These are phyloP conservation scores for Sebastes melanostomus DNA, from an alignment of 2,797 vertebrate genomes.

Conservation along the genomic window DNA sequence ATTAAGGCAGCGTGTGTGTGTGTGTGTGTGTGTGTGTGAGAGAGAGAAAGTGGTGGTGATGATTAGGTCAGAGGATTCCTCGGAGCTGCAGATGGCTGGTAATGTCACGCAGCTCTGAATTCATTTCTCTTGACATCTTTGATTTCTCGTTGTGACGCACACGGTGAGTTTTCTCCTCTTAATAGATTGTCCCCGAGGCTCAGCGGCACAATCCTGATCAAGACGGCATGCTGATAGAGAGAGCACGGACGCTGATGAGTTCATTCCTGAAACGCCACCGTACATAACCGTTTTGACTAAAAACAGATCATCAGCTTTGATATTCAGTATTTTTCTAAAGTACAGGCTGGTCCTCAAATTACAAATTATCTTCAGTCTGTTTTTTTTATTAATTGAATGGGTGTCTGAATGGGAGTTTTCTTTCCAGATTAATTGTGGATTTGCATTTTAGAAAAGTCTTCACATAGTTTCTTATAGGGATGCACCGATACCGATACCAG, in stretches of 20 bases:
- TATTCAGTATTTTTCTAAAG: background rate
- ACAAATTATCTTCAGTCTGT: background rate
- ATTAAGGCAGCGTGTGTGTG: background rate
- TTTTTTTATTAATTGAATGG: background rate
- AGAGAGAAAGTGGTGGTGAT: background rate
- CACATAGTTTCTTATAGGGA: slow-evolving; percentile 10
- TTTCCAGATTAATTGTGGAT: background rate
- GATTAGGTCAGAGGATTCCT: slow-evolving; percentile 25
- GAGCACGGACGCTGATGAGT: background rate
- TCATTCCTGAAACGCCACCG: background rate
- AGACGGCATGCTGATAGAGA: background rate
- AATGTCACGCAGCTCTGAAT: slow-evolving; percentile 38
- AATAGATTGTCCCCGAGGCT: background rate
- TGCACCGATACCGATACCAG: no score
- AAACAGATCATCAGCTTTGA: background rate
- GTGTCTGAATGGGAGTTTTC: background rate
- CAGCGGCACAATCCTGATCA: background rate
- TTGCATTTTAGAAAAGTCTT: background rate
- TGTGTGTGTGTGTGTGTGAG: background rate
- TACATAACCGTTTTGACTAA: background rate
- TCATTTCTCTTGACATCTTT: slow-evolving; percentile 45
- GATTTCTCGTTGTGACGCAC: slow-evolving; percentile 23
- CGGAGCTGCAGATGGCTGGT: slow-evolving; percentile 54
- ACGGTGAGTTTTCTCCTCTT: slow-evolving; percentile 1
- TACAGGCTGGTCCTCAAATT: background rate